These are phyloP conservation scores for Hydra vulgaris DNA, from an alignment of 30 jellyfish, hydroid and myxozoan genomes.

Conservation along the genomic window DNA sequence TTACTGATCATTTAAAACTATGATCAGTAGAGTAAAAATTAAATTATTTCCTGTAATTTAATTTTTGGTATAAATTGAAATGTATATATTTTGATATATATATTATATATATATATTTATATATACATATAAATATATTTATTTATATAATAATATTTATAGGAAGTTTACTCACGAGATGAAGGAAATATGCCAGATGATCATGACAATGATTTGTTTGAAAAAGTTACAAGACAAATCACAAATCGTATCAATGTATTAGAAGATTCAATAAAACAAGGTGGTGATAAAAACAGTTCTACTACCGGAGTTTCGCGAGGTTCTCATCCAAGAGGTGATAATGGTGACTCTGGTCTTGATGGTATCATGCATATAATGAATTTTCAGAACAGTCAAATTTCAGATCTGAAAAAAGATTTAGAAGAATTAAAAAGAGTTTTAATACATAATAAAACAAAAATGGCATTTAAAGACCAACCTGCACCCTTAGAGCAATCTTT, in stretches of 20 bases:
- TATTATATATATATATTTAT: too few relatives aligned
- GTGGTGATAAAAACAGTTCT: constrained; percentile 5
- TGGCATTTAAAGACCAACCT: constrained; percentile 3
- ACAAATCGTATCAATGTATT: constrained; percentile 73
- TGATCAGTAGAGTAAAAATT: too few relatives aligned
- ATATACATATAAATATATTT: neutral
- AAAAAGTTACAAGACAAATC: constrained; percentile 78
- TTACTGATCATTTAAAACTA: too few relatives aligned
- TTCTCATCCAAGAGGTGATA: constrained; percentile 32
- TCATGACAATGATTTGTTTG: constrained; percentile 96
- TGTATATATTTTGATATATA: too few relatives aligned
- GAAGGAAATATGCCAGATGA: constrained; percentile 97
- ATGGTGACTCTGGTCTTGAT: constrained; percentile 60
- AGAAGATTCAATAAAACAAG: constrained; percentile 46
- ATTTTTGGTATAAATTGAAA: too few relatives aligned
- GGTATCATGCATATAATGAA: constrained; percentile 39
- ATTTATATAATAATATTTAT: neutral
- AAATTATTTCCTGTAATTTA: too few relatives aligned
- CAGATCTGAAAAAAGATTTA: constrained; percentile 34
- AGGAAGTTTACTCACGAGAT: constrained; percentile 97
- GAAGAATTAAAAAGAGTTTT: constrained; percentile 51
- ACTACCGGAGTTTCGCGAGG: constrained; percentile 41
- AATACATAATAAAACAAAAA: constrained; percentile 39
- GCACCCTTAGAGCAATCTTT: neutral
- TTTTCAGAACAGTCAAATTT: constrained; percentile 38